A percentile compares a stretch with the other conserved stretches of the same genome.
Evolutionary conservation across 2,113 vertebrate genomes (phyloP).

Genomic region (Crotalus tigris): DNA sequence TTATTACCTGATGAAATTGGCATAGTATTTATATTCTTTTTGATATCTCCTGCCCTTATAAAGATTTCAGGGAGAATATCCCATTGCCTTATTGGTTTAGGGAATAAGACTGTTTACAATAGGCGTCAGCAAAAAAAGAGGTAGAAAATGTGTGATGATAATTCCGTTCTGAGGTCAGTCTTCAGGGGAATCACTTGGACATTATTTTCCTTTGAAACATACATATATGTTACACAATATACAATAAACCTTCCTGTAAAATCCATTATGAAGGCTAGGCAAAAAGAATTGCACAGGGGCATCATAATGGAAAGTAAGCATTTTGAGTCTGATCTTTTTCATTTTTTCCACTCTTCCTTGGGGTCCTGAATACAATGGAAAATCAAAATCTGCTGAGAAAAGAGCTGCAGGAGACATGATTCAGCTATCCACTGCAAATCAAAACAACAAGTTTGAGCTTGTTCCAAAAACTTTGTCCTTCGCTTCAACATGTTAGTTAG

Average conservation of each 20-base stretch:
- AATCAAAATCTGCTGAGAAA: constrained; percentile 43
- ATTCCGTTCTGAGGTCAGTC: constrained; percentile 6
- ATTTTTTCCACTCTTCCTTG: background rate
- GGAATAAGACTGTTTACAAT: background rate
- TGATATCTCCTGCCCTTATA: constrained; percentile 28
- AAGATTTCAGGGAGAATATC: constrained; percentile 19
- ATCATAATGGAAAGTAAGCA: background rate
- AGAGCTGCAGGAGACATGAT: constrained; percentile 47
- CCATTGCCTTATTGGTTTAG: constrained; percentile 18
- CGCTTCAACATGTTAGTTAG: constrained; percentile 13
- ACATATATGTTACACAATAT: background rate
- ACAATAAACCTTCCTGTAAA: constrained; percentile 14
- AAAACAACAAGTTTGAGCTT: constrained; percentile 27
- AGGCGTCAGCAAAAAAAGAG: constrained; percentile 6
- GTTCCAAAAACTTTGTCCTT: constrained; percentile 30
- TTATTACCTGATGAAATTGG: constrained; percentile 40
- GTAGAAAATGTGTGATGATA: background rate
- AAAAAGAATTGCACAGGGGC: constrained; percentile 5
- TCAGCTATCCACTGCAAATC: constrained; percentile 42
- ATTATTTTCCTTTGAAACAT: constrained; percentile 39
- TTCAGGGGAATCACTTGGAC: background rate
- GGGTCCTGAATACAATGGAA: constrained; percentile 40
- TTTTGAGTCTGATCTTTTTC: background rate
- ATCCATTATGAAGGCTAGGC: background rate
- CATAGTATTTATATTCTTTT: constrained; percentile 29